Conservation (phyloP, 2,113 vertebrate species). For the Platichthys flesus region DNA sequence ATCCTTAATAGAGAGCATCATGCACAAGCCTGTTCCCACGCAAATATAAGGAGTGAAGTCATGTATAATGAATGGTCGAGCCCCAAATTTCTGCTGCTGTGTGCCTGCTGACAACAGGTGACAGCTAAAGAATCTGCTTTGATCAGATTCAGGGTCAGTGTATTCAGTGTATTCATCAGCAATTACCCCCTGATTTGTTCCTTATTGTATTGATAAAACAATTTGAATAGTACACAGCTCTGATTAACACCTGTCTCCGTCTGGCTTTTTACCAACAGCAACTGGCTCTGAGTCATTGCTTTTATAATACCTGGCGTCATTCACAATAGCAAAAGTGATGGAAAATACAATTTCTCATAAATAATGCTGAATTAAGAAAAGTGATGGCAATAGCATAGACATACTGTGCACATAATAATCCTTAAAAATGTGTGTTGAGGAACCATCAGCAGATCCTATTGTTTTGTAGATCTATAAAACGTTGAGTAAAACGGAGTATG, state of each 20-base stretch:
- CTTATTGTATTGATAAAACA: not conserved
- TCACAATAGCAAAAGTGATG: not conserved
- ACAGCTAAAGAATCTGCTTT: not conserved
- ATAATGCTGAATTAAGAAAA: not conserved
- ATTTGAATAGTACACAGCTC: not conserved
- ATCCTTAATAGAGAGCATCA: no score
- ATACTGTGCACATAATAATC: not conserved
- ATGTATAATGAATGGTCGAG: no score
- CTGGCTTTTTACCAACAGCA: not conserved
- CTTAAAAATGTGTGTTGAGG: not conserved
- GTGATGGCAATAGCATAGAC: no score
- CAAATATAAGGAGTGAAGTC: no score
- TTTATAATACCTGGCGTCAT: not conserved
- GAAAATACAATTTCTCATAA: not conserved
- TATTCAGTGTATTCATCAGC: not conserved
- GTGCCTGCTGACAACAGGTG: no score
- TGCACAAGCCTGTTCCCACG: no score
- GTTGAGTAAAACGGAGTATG: not conserved
- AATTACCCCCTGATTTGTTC: not conserved
- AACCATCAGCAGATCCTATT: no score
- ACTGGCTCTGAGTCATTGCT: not conserved
- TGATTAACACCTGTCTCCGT: not conserved
- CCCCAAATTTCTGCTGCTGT: no score
- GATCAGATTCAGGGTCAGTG: not conserved
- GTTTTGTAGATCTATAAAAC: not conserved